Conservation (phyloP, 2,888 invertebrate species). For the Chouioia cunea region DNA sequence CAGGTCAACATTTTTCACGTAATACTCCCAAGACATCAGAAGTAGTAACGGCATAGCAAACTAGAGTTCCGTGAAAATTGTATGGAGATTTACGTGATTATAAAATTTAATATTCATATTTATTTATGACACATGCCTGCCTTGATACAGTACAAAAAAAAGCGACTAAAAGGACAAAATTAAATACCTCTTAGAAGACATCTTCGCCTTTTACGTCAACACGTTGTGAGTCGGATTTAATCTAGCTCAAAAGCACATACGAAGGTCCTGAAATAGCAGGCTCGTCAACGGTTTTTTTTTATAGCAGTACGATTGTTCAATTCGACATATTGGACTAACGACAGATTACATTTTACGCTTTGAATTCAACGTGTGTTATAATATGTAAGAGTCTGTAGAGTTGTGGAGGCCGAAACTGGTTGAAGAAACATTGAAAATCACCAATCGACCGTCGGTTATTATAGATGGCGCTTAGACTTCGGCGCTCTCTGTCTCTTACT, state of each 20-base stretch:
- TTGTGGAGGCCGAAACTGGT: not conserved
- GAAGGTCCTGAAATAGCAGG: conserved; percentile 52
- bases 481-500: not conserved
- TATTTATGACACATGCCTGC: conserved; percentile 11
- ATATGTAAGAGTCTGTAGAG: not conserved
- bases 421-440: conserved; percentile 40
- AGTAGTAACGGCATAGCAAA: not conserved
- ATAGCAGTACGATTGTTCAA: conserved; percentile 19
- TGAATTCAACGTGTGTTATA: conserved; percentile 6
- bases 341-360: conserved; percentile 39
- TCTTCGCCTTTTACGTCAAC: conserved; percentile 61
- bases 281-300: conserved; percentile 51
- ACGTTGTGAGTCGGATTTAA: conserved; percentile 44
- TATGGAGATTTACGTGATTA: not conserved
- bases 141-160: conserved; percentile 2
- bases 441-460: conserved; percentile 60
- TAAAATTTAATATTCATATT: conserved; percentile 16
- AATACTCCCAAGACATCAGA: not conserved
- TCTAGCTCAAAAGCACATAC: conserved; percentile 51
- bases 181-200: conserved; percentile 68
- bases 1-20: conserved; percentile 10
- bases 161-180: conserved; percentile 52
- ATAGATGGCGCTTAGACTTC: conserved; percentile 55
- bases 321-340: conserved; percentile 31
- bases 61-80: not conserved